phyloP scores from a whole-genome alignment of 2,797 vertebrate genomes.

The Hemibagrus guttatus region DNA sequence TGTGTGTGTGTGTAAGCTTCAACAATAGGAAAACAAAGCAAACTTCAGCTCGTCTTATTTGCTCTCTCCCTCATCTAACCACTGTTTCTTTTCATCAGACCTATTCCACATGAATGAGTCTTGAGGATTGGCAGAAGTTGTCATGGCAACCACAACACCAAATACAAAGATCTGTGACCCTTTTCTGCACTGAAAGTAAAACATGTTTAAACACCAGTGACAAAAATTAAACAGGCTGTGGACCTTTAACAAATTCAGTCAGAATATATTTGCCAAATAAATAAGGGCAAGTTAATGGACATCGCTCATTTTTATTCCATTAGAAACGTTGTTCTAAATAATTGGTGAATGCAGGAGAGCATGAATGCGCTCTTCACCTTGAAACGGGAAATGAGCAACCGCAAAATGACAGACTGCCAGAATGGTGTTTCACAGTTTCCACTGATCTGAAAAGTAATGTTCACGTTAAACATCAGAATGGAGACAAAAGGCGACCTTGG shows the following conservation, averaged over 20 bases:
- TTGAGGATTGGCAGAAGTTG: conserved; percentile 53
- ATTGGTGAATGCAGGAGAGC: conserved; percentile 45
- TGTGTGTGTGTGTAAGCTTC: conserved; percentile 36
- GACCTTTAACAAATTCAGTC: conserved; percentile 22
- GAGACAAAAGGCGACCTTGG: not conserved
- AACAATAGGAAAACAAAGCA: conserved; percentile 60
- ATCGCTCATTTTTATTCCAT: not conserved
- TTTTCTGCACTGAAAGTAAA: conserved; percentile 50
- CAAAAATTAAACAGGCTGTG: conserved; percentile 14
- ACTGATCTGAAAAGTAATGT: conserved; percentile 53
- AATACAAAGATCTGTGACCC: conserved; percentile 58
- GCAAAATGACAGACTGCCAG: conserved; percentile 52
- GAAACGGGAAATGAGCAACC: conserved; percentile 62
- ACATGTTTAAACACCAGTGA: not conserved
- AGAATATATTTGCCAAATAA: conserved; percentile 19
- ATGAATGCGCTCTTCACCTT: conserved; percentile 52
- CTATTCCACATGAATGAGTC: conserved; percentile 59
- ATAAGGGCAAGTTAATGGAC: conserved; percentile 27
- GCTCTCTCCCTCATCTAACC: conserved; percentile 53
- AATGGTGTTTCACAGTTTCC: conserved; percentile 60
- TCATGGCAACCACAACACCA: conserved; percentile 63
- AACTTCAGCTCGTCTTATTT: conserved; percentile 59
- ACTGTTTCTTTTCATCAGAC: conserved; percentile 53
- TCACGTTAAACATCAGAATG: not conserved
- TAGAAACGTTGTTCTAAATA: conserved; percentile 54